Conservation (phyloP, 2,888 invertebrate species). For the Xanthia togata region DNA sequence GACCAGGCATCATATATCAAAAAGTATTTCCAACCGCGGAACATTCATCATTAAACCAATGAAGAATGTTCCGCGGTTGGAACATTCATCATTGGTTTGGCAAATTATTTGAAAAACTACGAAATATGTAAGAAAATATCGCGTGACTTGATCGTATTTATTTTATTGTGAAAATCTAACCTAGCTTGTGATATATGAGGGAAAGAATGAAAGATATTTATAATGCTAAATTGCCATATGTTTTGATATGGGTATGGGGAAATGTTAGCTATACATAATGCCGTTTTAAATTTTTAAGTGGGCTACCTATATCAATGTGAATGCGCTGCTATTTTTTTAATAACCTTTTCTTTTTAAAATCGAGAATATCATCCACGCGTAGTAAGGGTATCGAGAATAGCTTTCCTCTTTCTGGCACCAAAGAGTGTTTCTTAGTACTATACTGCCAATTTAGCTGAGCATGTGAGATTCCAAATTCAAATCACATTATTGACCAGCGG, state of each 20-base stretch:
- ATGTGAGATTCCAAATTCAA: too few species aligned
- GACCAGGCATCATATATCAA: constrained; percentile 38
- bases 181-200: constrained; percentile 58
- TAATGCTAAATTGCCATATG: not conserved
- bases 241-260: constrained; percentile 8
- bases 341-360: too few species aligned
- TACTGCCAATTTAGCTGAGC: too few species aligned
- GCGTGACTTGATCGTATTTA: constrained; percentile 65
- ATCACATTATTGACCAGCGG: too few species aligned
- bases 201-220: constrained; percentile 48
- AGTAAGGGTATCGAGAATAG: too few species aligned
- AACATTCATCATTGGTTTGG: constrained; percentile 48
- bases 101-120: constrained; percentile 60
- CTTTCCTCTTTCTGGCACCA: too few species aligned
- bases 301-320: not conserved
- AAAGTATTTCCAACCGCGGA: constrained; percentile 3
- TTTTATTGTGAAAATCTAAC: constrained; percentile 56
- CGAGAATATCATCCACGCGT: too few species aligned
- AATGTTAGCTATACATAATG: not conserved
- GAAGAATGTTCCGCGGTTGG: too few species aligned
- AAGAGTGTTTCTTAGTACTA: too few species aligned
- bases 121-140: constrained; percentile 45
- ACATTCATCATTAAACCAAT: constrained; percentile 58
- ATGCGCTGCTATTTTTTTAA: too few species aligned
- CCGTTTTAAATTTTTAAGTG: not conserved